Percentiles rank a stretch among this genome's conserved stretches.
phyloP scores from a whole-genome alignment of 2,113 vertebrate species.

The Alectura lathami region DNA sequence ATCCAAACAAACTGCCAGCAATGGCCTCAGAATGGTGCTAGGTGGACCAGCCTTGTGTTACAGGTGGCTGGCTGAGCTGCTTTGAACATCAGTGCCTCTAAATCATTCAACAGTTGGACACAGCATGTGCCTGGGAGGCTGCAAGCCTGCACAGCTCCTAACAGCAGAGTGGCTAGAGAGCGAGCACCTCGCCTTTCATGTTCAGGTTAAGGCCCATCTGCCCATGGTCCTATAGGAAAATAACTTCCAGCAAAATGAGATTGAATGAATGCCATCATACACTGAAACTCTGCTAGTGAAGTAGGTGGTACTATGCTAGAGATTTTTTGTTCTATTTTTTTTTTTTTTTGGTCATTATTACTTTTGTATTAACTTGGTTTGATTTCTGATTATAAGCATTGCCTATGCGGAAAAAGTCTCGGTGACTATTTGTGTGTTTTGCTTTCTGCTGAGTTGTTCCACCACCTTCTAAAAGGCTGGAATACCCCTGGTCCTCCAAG shows the following conservation, averaged over 20 bases:
- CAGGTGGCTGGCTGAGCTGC: neutral
- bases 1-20: neutral
- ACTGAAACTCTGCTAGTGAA: neutral
- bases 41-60: neutral
- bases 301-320: neutral
- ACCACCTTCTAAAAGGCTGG: accelerated
- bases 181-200: neutral
- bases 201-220: neutral
- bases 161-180: neutral
- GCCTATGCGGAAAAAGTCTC: neutral
- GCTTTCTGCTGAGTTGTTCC: neutral
- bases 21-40: neutral
- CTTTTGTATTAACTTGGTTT: neutral
- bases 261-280: neutral
- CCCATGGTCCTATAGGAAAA: neutral
- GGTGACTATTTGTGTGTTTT: neutral
- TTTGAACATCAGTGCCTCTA: neutral
- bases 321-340: neutral
- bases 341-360: neutral
- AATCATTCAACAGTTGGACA: neutral
- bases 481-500: neutral
- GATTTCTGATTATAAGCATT: conserved; percentile 9
- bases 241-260: neutral
- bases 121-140: neutral
- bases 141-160: neutral